Base-by-base conservation (phyloP, 2,888 invertebrate genomes). In the Drosophila peninsularis region DNA sequence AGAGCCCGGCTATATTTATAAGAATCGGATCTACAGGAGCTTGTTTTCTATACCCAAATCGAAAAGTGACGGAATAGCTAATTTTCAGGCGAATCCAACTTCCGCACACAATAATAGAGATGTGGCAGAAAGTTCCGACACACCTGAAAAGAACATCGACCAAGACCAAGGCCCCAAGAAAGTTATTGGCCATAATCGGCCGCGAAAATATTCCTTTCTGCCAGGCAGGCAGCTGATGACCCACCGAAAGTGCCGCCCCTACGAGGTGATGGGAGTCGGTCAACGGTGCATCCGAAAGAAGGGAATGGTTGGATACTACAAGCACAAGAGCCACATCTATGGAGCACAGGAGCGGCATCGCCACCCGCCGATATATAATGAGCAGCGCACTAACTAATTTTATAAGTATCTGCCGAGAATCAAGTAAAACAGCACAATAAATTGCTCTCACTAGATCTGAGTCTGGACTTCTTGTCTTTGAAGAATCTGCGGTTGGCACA, bases 221-320 rank as follows among this genome's bases (percentile, higher is more conserved):
- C 82, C 78, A 0, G 82, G 88, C 7, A 58, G 82, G 13, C 36
- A 5, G 17, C 44, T 80, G 0, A 0, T 1, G 0, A 37, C 13
- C 1, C 11, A n/a, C 0, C 57, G 63, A 1, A 50, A n/a, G 7
- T 83, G 85, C 32, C 66, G 71, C 6, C 69, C 72, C 1, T 57
- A 77, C n/a, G 88, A 88, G 37, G 61, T 78, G 0, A 13, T 27
- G 0, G 80, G 34, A 1, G 39, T 5, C 4, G 39, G 55, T 0
- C 6, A 5, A 3, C 84, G 82, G 3, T 87, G 88, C 39, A 60
- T 88, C 14, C 80, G 60, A 1, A 85, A 64, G 47, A 24, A 3
- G 5, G 69, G 65, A n/a, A 69, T 57, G 37, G 24, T 32, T 19
- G 71, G 81, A 3, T 5, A 53, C 1, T 77, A 77, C 14, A 34